These are phyloP conservation scores for Philaethria dido DNA, from an alignment of 2,888 invertebrate genomes.

Conservation along the genomic window DNA sequence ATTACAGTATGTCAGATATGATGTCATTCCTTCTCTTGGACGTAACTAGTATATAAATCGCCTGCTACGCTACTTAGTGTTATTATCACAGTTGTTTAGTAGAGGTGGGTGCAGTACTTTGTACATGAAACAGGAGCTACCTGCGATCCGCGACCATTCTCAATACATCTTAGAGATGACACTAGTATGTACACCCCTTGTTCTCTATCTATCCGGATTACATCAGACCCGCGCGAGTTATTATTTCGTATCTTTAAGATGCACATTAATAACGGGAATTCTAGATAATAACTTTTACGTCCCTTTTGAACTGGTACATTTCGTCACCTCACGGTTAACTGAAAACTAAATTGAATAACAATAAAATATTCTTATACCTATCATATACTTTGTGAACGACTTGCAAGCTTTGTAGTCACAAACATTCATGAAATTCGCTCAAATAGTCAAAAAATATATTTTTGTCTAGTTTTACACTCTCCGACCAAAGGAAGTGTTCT, in stretches of 20 bases:
- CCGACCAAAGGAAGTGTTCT: constrained; percentile 69
- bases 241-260: constrained; percentile 62
- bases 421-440: constrained; percentile 78
- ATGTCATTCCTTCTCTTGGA: constrained; percentile 84
- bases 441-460: constrained; percentile 85
- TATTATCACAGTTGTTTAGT: constrained; percentile 85
- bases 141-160: constrained; percentile 72
- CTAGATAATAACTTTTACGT: constrained; percentile 82
- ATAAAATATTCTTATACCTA: constrained; percentile 84
- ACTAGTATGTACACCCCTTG: constrained; percentile 69
- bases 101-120: constrained; percentile 85
- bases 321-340: constrained; percentile 80
- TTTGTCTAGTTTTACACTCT: constrained; percentile 77
- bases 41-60: constrained; percentile 83
- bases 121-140: constrained; percentile 82
- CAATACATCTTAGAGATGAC: constrained; percentile 76
- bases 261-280: constrained; percentile 67
- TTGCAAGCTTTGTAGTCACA: constrained; percentile 78
- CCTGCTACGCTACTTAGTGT: constrained; percentile 85
- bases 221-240: constrained; percentile 67
- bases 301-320: constrained; percentile 81
- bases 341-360: constrained; percentile 83
- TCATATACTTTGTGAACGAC: constrained; percentile 78
- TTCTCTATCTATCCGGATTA: too few species aligned
- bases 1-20: constrained; percentile 85